Base-by-base conservation (phyloP, 2,113 vertebrate genomes). In the Ibidorhyncha struthersii region DNA sequence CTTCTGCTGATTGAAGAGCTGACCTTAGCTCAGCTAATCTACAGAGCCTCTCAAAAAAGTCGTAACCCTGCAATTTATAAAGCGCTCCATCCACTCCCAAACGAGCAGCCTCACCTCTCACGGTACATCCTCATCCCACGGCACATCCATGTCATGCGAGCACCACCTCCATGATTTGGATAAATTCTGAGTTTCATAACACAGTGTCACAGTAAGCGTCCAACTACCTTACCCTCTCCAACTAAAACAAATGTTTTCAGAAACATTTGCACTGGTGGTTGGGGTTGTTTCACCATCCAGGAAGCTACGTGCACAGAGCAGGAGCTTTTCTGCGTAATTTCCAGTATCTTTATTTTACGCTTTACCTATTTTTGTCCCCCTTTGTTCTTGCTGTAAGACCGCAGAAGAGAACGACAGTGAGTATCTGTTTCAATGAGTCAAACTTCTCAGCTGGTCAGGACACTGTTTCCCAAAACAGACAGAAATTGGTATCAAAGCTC, bases 161-260 rank as follows among this genome's bases (percentile, higher is more conserved):
- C 30, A 13, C 52, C 50, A 18, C 23, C 25, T 38, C 32, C 16
- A 6, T 4, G 32, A 78, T 36, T 12, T 20, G 14, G 47, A 32
- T 15, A 38, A 59, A 66, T 53, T 26, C 66, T 19, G 36, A 4
- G 4, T 36, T 50, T 72, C 1, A 0, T 27, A 50, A 66, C 20
- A 1, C 26, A 13, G 22, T 0, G 13, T 14, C 43, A 6, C 20
- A 7, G 9, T 16, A 32, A 59, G 26, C 9, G 7, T 12, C 61
- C 41, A 69, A 13, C 55, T 13, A 53, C 40, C 6, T 9, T 32
- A 19, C 41, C 40, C 17, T 58, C 36, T 58, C 58, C 36, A 45
- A 27, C 36, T 27, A 58, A 32, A 50, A 30, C 7, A 29, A 55
- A 38, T 12, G 27, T 22, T 56, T 56, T 26, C 30, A 26, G 19